phyloP scores from a whole-genome alignment of 1,140 invertebrate genomes.

The Drepana arcuata region DNA sequence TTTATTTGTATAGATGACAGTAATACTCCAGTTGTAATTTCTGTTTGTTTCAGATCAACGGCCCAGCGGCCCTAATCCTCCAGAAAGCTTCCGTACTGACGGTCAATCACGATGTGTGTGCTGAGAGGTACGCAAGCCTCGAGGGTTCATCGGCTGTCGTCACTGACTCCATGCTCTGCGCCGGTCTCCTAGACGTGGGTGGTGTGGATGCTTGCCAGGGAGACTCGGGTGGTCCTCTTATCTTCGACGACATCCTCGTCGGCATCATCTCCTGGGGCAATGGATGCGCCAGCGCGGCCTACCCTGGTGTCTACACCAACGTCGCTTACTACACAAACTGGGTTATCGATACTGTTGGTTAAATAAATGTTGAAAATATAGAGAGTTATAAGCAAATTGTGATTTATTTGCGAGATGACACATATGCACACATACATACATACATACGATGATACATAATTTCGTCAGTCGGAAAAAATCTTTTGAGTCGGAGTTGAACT shows the following conservation, averaged over 20 bases:
- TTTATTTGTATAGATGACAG: no score
- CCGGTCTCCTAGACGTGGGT: slow-evolving; percentile 24
- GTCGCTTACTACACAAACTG: slow-evolving; percentile 54
- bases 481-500: no score
- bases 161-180: slow-evolving; percentile 32
- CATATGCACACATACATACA: no score
- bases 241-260: slow-evolving; percentile 30
- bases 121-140: slow-evolving; percentile 8
- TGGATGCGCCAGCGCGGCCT: slow-evolving; percentile 61
- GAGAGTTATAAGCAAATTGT: no score
- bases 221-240: slow-evolving; percentile 78
- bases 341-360: slow-evolving; percentile 38
- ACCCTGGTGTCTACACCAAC: slow-evolving; percentile 73
- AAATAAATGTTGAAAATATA: no score
- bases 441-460: no score
- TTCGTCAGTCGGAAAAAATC: no score
- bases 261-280: slow-evolving; percentile 72
- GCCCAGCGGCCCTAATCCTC: slow-evolving; percentile 48
- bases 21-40: no score
- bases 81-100: slow-evolving; percentile 18
- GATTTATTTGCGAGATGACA: no score
- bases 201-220: slow-evolving; percentile 72
- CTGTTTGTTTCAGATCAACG: no score
- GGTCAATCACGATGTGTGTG: slow-evolving; percentile 20
- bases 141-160: background rate